Conservation (phyloP, 2,797 vertebrate species). For the Notolepis coatsorum region DNA sequence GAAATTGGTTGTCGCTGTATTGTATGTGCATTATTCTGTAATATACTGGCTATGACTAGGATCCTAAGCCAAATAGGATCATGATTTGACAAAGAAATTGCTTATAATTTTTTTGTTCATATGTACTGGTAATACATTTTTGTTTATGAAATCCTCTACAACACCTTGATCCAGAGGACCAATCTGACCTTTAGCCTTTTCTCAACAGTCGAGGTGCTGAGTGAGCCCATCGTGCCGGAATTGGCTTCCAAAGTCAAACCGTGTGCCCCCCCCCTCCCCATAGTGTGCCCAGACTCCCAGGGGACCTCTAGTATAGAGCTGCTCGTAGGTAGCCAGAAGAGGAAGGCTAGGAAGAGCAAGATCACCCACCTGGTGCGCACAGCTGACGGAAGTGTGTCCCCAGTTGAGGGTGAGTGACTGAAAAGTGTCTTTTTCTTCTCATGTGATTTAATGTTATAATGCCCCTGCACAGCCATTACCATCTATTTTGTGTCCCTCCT, state of each 20-base stretch:
- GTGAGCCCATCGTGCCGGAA: slow-evolving; percentile 81
- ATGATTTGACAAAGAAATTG: no score
- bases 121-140: no score
- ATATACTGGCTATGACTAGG: no score
- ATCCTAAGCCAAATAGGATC: not conserved
- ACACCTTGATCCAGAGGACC: not conserved
- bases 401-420: slow-evolving; percentile 83
- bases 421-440: not conserved
- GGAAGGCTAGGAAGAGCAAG: slow-evolving; percentile 98
- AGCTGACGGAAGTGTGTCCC: slow-evolving; percentile 92
- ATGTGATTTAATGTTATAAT: no score
- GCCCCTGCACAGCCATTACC: not conserved
- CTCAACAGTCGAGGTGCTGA: slow-evolving; percentile 80
- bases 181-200: slow-evolving; percentile 2
- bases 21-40: not conserved
- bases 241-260: slow-evolving; percentile 82
- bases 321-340: slow-evolving; percentile 98
- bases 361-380: slow-evolving; percentile 97
- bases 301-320: slow-evolving; percentile 85
- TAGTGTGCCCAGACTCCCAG: slow-evolving; percentile 84
- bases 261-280: slow-evolving; percentile 70
- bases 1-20: not conserved
- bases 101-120: no score
- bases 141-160: no score
- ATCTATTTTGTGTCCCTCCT: no score